These are phyloP conservation scores for Erebia epiphron DNA, from an alignment of 2,888 invertebrate genomes.

Conservation along the genomic window DNA sequence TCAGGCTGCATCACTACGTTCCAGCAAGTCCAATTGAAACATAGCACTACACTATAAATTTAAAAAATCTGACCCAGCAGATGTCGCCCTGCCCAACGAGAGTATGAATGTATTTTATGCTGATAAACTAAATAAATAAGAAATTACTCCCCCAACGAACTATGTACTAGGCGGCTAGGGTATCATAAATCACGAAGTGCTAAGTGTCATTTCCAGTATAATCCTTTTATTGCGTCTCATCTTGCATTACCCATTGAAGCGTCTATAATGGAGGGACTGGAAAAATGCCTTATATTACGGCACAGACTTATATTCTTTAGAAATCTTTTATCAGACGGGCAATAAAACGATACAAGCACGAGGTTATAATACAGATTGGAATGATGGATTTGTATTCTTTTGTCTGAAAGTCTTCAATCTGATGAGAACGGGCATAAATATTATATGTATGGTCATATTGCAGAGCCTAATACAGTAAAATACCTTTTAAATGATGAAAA, in stretches of 20 bases:
- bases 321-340: constrained; percentile 31
- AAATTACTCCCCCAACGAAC: too few species aligned
- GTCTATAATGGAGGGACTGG: constrained; percentile 59
- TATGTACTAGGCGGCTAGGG: background rate
- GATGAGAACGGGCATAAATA: background rate
- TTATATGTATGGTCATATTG: background rate
- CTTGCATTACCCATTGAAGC: constrained; percentile 64
- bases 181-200: constrained; percentile 1
- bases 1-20: too few species aligned
- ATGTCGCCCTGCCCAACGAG: too few species aligned
- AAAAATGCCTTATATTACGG: constrained; percentile 54
- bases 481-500: too few species aligned
- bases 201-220: constrained; percentile 29
- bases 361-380: constrained; percentile 22
- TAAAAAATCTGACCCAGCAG: too few species aligned
- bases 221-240: constrained; percentile 41
- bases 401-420: background rate
- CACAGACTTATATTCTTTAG: constrained; percentile 28
- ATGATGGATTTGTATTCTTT: constrained; percentile 5
- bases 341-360: constrained; percentile 31
- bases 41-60: too few species aligned
- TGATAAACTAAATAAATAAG: too few species aligned
- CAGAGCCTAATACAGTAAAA: too few species aligned
- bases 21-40: too few species aligned
- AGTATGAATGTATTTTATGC: too few species aligned